A percentile compares a stretch with the other conserved stretches of the same genome.
phyloP scores from a whole-genome alignment of 2,888 invertebrate genomes.

The Caenorhabditis virilis region DNA sequence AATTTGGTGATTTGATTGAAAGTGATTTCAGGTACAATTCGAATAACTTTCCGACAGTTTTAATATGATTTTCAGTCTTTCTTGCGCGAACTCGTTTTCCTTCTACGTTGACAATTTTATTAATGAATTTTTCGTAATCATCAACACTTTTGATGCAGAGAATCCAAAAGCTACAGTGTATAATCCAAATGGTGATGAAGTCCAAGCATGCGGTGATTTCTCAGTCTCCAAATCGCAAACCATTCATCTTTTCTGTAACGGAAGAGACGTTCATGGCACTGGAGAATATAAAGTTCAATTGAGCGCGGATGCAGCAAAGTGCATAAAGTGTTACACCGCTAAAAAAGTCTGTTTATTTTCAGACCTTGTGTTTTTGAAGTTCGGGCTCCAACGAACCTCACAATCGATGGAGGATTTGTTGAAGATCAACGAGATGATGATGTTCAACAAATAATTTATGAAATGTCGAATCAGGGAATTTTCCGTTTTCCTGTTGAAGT shows the following conservation, averaged over 20 bases:
- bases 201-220: slow-evolving; percentile 16
- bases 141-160: slow-evolving; percentile 18
- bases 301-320: slow-evolving; percentile 27
- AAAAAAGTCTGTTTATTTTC: neutral
- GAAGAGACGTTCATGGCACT: slow-evolving; percentile 9
- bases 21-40: slow-evolving; percentile 24
- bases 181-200: slow-evolving; percentile 33
- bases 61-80: slow-evolving; percentile 25
- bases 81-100: slow-evolving; percentile 31
- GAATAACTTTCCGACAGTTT: no score
- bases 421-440: slow-evolving; percentile 45
- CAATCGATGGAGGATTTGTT: slow-evolving; percentile 57
- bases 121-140: slow-evolving; percentile 32
- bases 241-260: slow-evolving; percentile 26
- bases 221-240: slow-evolving; percentile 9
- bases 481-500: slow-evolving; percentile 36
- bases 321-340: neutral
- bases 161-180: slow-evolving; percentile 29
- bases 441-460: slow-evolving; percentile 29
- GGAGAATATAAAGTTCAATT: slow-evolving; percentile 39
- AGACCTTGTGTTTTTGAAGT: slow-evolving; percentile 43
- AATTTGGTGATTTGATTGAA: slow-evolving; percentile 31
- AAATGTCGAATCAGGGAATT: slow-evolving; percentile 37
- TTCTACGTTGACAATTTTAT: slow-evolving; percentile 42
- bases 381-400: slow-evolving; percentile 38